phyloP scores from a whole-genome alignment of 2,888 invertebrate genomes.

The Drosophila longiperda region DNA sequence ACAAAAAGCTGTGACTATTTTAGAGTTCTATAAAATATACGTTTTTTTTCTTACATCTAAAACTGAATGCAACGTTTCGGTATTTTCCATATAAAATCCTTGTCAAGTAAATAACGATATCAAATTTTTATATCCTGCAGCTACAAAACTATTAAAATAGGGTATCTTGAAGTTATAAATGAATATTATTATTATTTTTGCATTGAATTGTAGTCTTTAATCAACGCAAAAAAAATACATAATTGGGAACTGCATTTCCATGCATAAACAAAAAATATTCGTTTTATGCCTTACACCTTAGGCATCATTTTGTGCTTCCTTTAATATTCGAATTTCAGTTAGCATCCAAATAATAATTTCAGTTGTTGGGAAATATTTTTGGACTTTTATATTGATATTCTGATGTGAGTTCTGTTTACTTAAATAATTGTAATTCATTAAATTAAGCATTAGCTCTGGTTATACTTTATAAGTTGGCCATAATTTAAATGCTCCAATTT shows the following conservation, averaged over 20 bases:
- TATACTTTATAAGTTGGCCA: slow-evolving; percentile 18
- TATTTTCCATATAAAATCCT: slow-evolving; percentile 2
- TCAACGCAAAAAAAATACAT: slow-evolving; percentile 13
- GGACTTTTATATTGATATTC: not conserved
- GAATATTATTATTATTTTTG: not conserved
- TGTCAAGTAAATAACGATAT: slow-evolving; percentile 2
- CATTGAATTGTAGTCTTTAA: slow-evolving; percentile 9
- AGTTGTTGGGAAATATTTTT: not conserved
- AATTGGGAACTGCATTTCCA: slow-evolving; percentile 18
- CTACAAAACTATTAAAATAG: no score
- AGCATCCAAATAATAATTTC: slow-evolving; percentile 3
- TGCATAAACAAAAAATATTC: slow-evolving; percentile 4
- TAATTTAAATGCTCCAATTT: slow-evolving; percentile 10
- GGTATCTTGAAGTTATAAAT: not conserved
- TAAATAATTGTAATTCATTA: not conserved
- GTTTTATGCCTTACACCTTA: not conserved
- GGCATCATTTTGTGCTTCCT: not conserved
- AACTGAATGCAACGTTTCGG: not conserved
- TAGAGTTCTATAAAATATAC: not conserved
- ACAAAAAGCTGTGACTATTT: not conserved
- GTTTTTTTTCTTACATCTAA: not conserved
- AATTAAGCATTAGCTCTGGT: not conserved
- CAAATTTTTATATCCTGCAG: slow-evolving; percentile 11
- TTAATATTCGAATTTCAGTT: not conserved
- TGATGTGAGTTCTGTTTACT: not conserved